Percentiles rank a stretch among this genome's conserved stretches.
Conservation (phyloP, 2,888 invertebrate genomes). For the Prenolepis imparis region DNA sequence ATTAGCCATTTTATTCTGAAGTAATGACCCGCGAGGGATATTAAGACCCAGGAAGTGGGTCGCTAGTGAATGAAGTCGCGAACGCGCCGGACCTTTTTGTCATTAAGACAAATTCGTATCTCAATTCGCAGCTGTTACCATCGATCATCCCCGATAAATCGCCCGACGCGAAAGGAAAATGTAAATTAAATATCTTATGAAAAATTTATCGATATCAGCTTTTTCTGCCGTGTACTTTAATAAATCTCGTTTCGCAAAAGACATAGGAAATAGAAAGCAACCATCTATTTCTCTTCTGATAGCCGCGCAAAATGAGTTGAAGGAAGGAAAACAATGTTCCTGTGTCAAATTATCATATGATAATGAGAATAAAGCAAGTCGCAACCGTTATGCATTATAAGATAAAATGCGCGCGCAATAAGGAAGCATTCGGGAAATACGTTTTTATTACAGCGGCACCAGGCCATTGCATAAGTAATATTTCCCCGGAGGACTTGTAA, state of each 20-base stretch:
- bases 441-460: slow-evolving; percentile 28
- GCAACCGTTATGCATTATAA: slow-evolving; percentile 7
- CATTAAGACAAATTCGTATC: slow-evolving; percentile 14
- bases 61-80: slow-evolving; percentile 42
- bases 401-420: not conserved
- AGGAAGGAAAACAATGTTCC: not conserved
- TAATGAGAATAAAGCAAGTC: slow-evolving; percentile 23
- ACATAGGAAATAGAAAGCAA: not conserved
- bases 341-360: slow-evolving; percentile 4
- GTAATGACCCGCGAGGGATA: slow-evolving; percentile 65
- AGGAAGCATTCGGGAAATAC: slow-evolving; percentile 15
- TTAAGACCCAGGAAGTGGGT: slow-evolving; percentile 42
- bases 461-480: slow-evolving; percentile 56
- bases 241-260: not conserved
- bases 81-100: slow-evolving; percentile 7
- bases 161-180: not conserved
- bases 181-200: not conserved
- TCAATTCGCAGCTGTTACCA: not conserved
- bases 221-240: not conserved
- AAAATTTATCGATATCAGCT: not conserved
- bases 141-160: not conserved
- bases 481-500: slow-evolving; percentile 45
- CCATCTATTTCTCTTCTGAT: not conserved
- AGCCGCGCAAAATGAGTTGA: not conserved
- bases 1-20: slow-evolving; percentile 61